Base-by-base conservation (phyloP, 2,797 vertebrate species). In the Myripristis jacobus region DNA sequence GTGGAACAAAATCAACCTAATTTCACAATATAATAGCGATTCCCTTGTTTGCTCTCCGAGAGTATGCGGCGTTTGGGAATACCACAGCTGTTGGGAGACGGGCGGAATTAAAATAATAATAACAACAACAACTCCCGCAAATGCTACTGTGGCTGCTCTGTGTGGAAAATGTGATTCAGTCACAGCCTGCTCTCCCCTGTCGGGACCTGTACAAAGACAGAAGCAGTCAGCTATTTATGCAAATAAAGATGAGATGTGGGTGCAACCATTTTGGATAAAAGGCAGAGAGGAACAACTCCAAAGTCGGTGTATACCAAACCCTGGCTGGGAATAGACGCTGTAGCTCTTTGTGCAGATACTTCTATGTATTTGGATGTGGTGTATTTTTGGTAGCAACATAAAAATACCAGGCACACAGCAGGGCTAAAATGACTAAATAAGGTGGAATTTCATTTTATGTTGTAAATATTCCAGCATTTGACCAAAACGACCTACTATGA, bases 161-260 rank as follows among this genome's bases (percentile, higher is more conserved):
- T 12, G 57, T 73, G 83, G 60, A 81, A 77, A 88, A 83, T 73
- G 73, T 2, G 72, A 88, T 73, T 81, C 79, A 72, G 85, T 88
- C 78, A 79, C 82, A 83, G 83, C 51, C 79, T 72, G 67, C 82
- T 66, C 68, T 74, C 60, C 53, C 68, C 66, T 81, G 77, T 82
- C 21, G 67, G 79, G 83, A 91, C 79, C 69, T 50, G 59, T 15
- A 70, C 77, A 85, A 81, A 88, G 80, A 70, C 69, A 19, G 53
- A 61, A 69, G 66, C 70, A 85, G 75, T 41, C 65, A 78, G 82
- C 68, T 83, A 78, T 88, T 89, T 90, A 87, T 88, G 84, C 86
- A 90, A 90, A 87, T 79, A 61, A 58, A 82, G 70, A 73, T 43
- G 75, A 85, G 73, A 74, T 67, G 51, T 38, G 65, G 82, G 72